Evolutionary conservation across 2,888 invertebrate species (phyloP).

Genomic region (Cephus rjabovi): DNA sequence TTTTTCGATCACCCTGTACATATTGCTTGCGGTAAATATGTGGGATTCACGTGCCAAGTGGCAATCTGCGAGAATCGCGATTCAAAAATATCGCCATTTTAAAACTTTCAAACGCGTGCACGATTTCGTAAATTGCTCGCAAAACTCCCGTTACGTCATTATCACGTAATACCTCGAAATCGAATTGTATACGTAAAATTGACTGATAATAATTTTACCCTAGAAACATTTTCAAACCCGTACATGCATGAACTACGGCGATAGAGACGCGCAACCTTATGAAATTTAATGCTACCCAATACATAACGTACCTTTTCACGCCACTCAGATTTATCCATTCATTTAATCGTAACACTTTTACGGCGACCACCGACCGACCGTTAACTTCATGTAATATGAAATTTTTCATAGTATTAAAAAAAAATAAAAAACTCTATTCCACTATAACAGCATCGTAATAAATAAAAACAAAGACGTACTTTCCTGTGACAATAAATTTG

Average conservation of each 20-base stretch:
- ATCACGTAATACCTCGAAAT: not conserved
- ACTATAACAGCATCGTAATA: not conserved
- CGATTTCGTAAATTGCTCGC: not conserved
- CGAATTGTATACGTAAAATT: too few species aligned
- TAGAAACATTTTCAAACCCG: too few species aligned
- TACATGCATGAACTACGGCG: too few species aligned
- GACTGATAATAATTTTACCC: too few species aligned
- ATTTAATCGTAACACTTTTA: not conserved
- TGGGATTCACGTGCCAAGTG: not conserved
- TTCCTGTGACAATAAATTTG: too few species aligned
- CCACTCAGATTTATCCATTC: not conserved
- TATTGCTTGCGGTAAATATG: not conserved
- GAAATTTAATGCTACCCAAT: not conserved
- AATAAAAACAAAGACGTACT: not conserved
- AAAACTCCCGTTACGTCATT: not conserved
- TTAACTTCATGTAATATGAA: not conserved
- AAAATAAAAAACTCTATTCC: not conserved
- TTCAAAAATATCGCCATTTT: not conserved
- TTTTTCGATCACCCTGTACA: not conserved
- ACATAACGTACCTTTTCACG: not conserved
- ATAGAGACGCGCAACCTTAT: not conserved
- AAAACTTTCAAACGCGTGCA: not conserved
- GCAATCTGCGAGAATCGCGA: not conserved
- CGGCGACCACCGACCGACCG: not conserved
- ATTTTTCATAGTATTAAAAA: not conserved